Conservation (phyloP, 2,113 vertebrate species). For the Nibea albiflora region DNA sequence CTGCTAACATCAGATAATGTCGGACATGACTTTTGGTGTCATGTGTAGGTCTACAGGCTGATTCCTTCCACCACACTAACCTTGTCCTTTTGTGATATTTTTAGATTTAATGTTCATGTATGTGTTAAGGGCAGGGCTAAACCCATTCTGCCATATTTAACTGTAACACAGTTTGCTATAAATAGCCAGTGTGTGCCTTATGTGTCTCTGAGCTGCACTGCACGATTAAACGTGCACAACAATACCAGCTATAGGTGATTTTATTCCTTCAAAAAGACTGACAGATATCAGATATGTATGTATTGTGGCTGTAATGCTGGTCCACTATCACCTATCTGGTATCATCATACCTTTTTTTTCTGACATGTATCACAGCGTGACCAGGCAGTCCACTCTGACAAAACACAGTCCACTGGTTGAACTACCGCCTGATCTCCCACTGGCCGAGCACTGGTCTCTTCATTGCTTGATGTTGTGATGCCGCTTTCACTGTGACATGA, state of each 20-base stretch:
- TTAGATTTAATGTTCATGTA: background rate
- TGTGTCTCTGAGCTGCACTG: background rate
- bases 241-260: background rate
- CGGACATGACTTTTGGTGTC: too few relatives aligned
- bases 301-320: background rate
- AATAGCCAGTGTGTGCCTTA: background rate
- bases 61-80: background rate
- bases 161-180: background rate
- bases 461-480: slow-evolving; percentile 32
- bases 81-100: background rate
- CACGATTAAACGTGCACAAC: background rate
- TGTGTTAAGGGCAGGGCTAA: background rate
- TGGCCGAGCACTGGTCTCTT: slow-evolving; percentile 38
- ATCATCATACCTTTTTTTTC: slow-evolving; percentile 84
- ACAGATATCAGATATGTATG: background rate
- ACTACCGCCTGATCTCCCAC: background rate
- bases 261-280: background rate
- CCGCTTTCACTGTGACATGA: slow-evolving; percentile 39
- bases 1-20: too few relatives aligned
- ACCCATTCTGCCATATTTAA: background rate
- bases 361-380: slow-evolving; percentile 90
- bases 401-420: slow-evolving; percentile 84
- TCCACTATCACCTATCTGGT: background rate
- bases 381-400: slow-evolving; percentile 92
- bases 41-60: too few relatives aligned